Percentiles rank a stretch among this genome's conserved stretches.
These are phyloP conservation scores for Drosophila tropicalis DNA, from an alignment of 1,140 invertebrate genomes.

Conservation along the genomic window DNA sequence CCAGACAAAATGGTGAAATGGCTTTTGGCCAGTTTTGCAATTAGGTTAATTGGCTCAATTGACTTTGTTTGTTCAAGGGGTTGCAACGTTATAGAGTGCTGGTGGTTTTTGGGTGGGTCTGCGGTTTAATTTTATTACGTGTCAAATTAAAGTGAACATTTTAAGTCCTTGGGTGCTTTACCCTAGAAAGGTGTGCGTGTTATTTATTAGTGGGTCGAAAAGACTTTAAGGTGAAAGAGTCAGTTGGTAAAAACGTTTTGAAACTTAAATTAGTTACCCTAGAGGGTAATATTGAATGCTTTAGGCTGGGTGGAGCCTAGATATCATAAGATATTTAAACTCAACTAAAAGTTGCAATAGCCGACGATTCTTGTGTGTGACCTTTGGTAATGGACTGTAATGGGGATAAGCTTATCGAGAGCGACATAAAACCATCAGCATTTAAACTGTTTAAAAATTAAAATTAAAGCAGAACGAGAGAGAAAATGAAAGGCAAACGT, in stretches of 20 bases:
- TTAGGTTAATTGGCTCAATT: conserved; percentile 49
- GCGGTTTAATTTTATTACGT: not conserved
- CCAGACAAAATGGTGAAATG: conserved; percentile 37
- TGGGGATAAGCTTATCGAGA: conserved; percentile 17
- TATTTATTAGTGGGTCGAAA: not conserved
- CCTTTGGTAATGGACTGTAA: conserved; percentile 24
- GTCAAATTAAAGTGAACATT: not conserved
- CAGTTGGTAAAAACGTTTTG: not conserved
- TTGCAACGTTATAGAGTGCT: not conserved
- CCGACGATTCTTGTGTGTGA: not conserved
- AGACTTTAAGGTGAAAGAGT: no score
- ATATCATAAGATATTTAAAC: not conserved
- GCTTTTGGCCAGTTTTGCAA: conserved; percentile 24
- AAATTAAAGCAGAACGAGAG: conserved; percentile 8
- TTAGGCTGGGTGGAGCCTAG: no score
- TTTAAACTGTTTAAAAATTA: conserved; percentile 54
- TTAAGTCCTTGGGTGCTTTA: not conserved
- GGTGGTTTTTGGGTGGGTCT: not conserved
- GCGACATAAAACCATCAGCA: not conserved
- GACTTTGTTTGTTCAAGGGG: not conserved
- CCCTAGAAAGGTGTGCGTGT: no score
- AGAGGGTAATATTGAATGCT: no score
- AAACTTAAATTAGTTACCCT: no score
- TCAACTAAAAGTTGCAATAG: conserved; percentile 19
- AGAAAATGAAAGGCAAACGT: conserved; percentile 28